These are phyloP conservation scores for Chelon auratus DNA, from an alignment of 2,797 vertebrate genomes.

Conservation along the genomic window DNA sequence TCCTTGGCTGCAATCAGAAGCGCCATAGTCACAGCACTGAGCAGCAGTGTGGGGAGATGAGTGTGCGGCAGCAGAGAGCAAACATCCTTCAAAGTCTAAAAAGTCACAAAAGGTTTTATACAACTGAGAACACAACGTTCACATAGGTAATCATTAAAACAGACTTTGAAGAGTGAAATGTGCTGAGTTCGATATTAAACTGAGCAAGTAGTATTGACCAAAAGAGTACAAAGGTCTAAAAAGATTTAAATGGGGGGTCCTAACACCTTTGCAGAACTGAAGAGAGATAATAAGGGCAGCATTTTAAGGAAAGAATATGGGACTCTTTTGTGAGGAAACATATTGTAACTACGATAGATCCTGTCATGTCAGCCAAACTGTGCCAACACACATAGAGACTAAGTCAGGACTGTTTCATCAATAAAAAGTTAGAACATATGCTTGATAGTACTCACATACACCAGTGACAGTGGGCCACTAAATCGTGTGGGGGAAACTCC, in stretches of 20 bases:
- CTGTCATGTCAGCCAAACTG: neutral
- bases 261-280: neutral
- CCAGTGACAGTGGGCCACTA: constrained; percentile 85
- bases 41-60: constrained; percentile 88
- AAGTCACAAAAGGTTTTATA: neutral
- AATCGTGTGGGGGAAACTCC: constrained; percentile 83
- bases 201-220: no score
- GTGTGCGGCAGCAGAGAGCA: constrained; percentile 86
- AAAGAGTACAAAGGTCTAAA: no score
- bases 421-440: constrained; percentile 20
- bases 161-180: neutral
- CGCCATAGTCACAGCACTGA: constrained; percentile 86
- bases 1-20: constrained; percentile 89
- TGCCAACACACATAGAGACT: neutral
- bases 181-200: no score
- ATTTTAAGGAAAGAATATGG: neutral
- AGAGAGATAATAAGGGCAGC: neutral
- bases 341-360: neutral
- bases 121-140: no score
- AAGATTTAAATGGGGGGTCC: no score
- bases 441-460: constrained; percentile 82
- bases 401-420: constrained; percentile 6
- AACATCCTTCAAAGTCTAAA: constrained; percentile 89
- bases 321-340: neutral
- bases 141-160: neutral